phyloP scores from a whole-genome alignment of 2,797 vertebrate species.

The Protonibea diacanthus region DNA sequence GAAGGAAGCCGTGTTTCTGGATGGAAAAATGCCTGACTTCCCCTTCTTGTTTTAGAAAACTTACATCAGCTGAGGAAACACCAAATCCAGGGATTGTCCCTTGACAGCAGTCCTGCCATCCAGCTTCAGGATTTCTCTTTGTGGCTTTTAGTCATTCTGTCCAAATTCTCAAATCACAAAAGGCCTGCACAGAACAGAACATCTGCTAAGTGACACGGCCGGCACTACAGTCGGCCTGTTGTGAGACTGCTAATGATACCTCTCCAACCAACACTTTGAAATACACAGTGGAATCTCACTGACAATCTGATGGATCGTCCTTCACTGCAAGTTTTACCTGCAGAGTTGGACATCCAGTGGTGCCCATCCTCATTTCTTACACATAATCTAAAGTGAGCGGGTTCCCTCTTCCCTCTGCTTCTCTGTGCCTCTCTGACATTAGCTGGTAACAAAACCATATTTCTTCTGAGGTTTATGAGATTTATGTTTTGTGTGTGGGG shows the following conservation, averaged over 20 bases:
- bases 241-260: slow-evolving; percentile 4
- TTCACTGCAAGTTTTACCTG: slow-evolving; percentile 36
- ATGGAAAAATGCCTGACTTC: slow-evolving; percentile 9
- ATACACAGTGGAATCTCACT: neutral
- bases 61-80: slow-evolving; percentile 11
- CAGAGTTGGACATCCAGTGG: slow-evolving; percentile 22
- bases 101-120: slow-evolving; percentile 13
- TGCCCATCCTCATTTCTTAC: slow-evolving; percentile 30
- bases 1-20: neutral
- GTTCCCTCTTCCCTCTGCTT: slow-evolving; percentile 6
- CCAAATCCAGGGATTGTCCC: slow-evolving; percentile 39
- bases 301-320: slow-evolving; percentile 40
- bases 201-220: neutral
- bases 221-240: neutral
- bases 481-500: neutral
- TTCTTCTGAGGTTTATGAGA: slow-evolving; percentile 35
- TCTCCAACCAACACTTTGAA: slow-evolving; percentile 9
- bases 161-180: slow-evolving; percentile 24
- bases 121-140: slow-evolving; percentile 20
- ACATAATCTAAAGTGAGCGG: slow-evolving; percentile 47
- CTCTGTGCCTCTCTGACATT: slow-evolving; percentile 11
- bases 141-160: slow-evolving; percentile 7
- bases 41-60: slow-evolving; percentile 2
- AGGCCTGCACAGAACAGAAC: slow-evolving; percentile 27
- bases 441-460: slow-evolving; percentile 22